A percentile compares a stretch with the other conserved stretches of the same genome.
Conservation (phyloP, 2,888 invertebrate genomes). For the Bunonema sp. region DNA sequence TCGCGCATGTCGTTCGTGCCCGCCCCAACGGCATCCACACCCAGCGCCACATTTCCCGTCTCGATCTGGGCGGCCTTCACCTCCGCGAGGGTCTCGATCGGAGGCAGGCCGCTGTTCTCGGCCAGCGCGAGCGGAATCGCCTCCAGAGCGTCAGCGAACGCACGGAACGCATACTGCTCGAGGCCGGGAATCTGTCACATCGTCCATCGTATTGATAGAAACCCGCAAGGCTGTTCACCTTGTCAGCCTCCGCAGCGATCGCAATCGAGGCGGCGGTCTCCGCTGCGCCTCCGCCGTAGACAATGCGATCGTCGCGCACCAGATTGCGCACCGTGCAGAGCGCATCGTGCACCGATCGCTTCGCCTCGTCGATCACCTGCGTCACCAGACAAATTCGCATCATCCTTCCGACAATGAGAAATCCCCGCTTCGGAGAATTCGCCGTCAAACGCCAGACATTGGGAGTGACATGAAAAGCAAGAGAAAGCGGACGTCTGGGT, state of each 20-base stretch:
- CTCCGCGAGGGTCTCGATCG: constrained; percentile 66
- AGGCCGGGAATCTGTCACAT: constrained; percentile 58
- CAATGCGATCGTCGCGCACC: constrained; percentile 61
- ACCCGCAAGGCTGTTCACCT: constrained; percentile 6
- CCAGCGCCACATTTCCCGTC: constrained; percentile 69
- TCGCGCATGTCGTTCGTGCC: constrained; percentile 73
- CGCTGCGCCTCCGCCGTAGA: constrained; percentile 92
- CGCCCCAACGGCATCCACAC: constrained; percentile 79
- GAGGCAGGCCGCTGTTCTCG: constrained; percentile 81
- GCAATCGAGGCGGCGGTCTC: constrained; percentile 85
- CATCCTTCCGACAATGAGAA: too few species aligned
- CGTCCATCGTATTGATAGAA: neutral
- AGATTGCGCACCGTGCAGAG: constrained; percentile 62
- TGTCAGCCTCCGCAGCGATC: constrained; percentile 71
- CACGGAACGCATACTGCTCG: constrained; percentile 90
- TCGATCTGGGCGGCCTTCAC: constrained; percentile 62
- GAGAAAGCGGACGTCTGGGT: too few species aligned
- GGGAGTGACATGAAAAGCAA: too few species aligned
- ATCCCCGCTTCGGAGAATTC: too few species aligned
- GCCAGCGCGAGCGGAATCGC: constrained; percentile 82
- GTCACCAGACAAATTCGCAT: constrained; percentile 11
- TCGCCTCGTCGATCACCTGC: constrained; percentile 62
- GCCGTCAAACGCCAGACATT: too few species aligned
- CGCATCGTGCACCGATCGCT: constrained; percentile 62
- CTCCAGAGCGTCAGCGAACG: constrained; percentile 87